Evolutionary conservation across 2,797 vertebrate species (phyloP).

Genomic region (Anguilla anguilla): DNA sequence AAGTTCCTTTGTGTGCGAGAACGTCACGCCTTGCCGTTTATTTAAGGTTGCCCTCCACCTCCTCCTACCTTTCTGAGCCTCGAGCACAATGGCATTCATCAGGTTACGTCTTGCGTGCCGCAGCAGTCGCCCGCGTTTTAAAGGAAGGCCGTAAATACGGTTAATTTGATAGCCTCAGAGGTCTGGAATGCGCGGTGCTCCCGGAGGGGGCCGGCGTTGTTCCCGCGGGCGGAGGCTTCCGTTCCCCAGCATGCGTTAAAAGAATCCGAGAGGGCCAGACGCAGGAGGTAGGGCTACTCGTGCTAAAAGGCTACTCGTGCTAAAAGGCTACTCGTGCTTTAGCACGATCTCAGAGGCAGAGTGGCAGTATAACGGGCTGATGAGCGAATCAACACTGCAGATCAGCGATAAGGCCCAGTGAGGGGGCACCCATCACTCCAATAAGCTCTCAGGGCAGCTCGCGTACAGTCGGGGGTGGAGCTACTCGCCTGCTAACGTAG

Average conservation of each 20-base stretch:
- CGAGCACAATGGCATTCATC: constrained; percentile 18
- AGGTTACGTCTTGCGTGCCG: constrained; percentile 1
- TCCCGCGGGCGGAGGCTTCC: neutral
- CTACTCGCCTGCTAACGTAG: neutral
- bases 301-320: neutral
- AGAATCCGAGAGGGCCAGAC: neutral
- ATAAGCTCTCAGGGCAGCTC: neutral
- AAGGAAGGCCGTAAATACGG: neutral
- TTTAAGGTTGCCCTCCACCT: neutral
- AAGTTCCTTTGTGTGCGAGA: constrained; percentile 31
- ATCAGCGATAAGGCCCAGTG: neutral
- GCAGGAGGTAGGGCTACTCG: neutral
- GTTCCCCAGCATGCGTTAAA: neutral
- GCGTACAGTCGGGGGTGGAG: neutral
- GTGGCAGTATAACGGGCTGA: neutral
- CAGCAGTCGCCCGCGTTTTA: neutral
- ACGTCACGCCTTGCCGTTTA: constrained; percentile 7
- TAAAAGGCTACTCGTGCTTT: constrained; percentile 9
- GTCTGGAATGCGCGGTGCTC: neutral
- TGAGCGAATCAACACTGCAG: neutral
- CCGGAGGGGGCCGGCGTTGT: neutral
- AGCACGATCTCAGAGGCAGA: neutral
- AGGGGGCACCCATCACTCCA: neutral
- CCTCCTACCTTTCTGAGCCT: constrained; percentile 6
- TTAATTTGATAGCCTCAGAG: constrained; percentile 4